Base-by-base conservation (phyloP, 2,888 invertebrate genomes). In the Adelognathus sp. region DNA sequence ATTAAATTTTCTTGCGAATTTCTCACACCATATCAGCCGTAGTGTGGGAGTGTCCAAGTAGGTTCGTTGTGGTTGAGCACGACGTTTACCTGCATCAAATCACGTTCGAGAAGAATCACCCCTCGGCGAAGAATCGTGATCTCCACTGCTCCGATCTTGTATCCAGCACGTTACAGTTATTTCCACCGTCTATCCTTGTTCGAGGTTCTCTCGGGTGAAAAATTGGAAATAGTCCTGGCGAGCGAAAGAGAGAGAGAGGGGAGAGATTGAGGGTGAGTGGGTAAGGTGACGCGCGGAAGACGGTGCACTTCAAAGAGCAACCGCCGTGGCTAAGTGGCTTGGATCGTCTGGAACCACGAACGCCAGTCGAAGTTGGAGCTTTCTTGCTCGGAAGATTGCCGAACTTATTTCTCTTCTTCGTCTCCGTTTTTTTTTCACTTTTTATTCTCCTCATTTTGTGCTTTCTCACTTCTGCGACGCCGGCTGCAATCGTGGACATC, bases 151-250 rank as follows among this genome's bases (percentile, higher is more conserved):
- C 56, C 58, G 63, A 74, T 73, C 46, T 58, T 69, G 60, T 39
- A 74, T 54, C 70, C 52, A 46, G 64, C 78, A 79, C 78, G 78
- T 79, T 36, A 60, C 70, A 66, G 39, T 74, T 70, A 41, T 61
- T 60, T 69, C 60, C n/a, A 14, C 44, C 24, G 36, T 71, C 60
- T 61, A 64, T 61, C 58, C 69, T 50, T 63, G 69, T 39, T 64
- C 39, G 14, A 44, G 66, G 84, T 81, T 83, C 86, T 83, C 69
- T 84, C 82, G 84, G 81, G 82, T 86, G 88, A 87, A 86, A 87
- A 88, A 89, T 88, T 87, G 88, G 86, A 88, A 88, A 87, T 89
- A 85, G 83, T 58, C 44, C 70, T 31, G 79, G 61, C 33, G 67
- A 54, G 36, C 1, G 61, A 41, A 31, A 39, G 64, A 18, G 31